Evolutionary conservation across 37 sponge, comb jelly and placozoan species (phyloP).

Genomic region (Chondrilla cf. caribensis): DNA sequence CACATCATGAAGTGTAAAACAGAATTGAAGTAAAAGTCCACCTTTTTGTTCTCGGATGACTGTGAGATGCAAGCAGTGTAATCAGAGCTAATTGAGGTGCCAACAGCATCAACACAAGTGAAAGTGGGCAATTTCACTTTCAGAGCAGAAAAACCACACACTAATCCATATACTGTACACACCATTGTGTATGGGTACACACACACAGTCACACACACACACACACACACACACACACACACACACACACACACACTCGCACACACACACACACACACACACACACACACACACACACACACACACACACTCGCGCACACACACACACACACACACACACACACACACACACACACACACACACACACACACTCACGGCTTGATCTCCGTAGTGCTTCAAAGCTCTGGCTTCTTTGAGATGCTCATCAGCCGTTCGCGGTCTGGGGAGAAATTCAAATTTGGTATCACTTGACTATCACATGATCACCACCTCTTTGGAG

Average conservation of each 20-base stretch:
- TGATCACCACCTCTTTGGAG: no score
- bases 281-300: conserved; percentile 23
- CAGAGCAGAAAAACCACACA: background rate
- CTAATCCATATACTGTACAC: background rate
- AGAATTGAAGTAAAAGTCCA: background rate
- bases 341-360: conserved; percentile 13
- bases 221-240: conserved; percentile 28
- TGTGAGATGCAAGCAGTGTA: no score
- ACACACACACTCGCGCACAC: conserved; percentile 4
- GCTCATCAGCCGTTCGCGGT: background rate
- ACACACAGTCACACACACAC: conserved; percentile 21
- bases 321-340: conserved; percentile 19
- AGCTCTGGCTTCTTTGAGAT: background rate
- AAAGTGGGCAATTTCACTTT: background rate
- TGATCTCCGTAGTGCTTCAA: background rate
- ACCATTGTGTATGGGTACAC: background rate
- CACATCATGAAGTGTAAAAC: background rate
- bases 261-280: conserved; percentile 24
- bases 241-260: conserved; percentile 27
- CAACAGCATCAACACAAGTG: no score
- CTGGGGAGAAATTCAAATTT: no score
- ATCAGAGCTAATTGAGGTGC: no score
- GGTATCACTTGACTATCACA: no score
- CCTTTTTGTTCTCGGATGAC: background rate
- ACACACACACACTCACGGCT: conserved; percentile 1